A percentile compares a stretch with the other conserved stretches of the same genome.
Conservation (phyloP, 2,797 vertebrate genomes). For the Botia almorhae region DNA sequence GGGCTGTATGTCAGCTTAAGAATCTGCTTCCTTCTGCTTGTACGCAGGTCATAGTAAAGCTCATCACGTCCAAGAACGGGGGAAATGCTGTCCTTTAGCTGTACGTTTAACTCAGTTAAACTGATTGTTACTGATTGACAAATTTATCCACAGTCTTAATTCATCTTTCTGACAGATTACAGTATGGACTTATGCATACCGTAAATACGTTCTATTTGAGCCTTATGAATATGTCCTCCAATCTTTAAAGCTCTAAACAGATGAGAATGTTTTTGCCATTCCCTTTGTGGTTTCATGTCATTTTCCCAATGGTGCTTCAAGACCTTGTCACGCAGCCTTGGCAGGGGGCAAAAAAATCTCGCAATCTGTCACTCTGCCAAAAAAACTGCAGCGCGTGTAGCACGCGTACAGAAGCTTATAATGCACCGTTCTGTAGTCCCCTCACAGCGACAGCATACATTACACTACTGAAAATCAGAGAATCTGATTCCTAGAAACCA, state of each 20-base stretch:
- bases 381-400: slow-evolving; percentile 49
- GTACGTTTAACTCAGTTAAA: too few relatives aligned
- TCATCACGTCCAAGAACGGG: background rate
- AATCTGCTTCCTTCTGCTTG: background rate
- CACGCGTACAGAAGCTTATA: slow-evolving; percentile 75
- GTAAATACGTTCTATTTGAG: background rate
- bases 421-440: slow-evolving; percentile 76
- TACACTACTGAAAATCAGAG: slow-evolving; percentile 16
- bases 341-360: background rate
- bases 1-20: background rate
- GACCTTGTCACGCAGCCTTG: background rate
- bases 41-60: background rate
- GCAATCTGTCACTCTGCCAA: slow-evolving; percentile 22
- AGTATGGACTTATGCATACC: background rate
- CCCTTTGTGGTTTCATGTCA: background rate
- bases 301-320: background rate
- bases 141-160: background rate
- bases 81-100: background rate
- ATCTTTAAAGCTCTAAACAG: background rate
- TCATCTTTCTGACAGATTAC: background rate
- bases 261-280: too few relatives aligned
- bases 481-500: slow-evolving; percentile 20
- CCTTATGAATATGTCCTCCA: background rate
- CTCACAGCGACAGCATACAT: slow-evolving; percentile 25
- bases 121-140: background rate